Evolutionary conservation across 92 coral and sea anemone genomes (phyloP), one percentile per base, ranked within the genome.

Genomic region (Metridium senile): DNA sequence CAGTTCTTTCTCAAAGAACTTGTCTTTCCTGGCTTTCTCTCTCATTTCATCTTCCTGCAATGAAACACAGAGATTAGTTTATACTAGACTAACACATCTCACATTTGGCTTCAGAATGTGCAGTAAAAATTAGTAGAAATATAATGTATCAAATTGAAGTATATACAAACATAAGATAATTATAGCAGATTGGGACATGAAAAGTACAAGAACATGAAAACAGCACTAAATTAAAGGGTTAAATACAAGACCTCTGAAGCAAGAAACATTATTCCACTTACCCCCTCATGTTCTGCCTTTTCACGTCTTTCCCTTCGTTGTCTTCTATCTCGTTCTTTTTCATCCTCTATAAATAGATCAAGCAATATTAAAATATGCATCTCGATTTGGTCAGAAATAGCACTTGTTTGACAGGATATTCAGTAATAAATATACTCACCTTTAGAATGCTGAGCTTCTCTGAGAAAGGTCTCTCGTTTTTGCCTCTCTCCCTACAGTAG

Each of bases 401-500:
- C 49, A 39, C 49, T 39, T 39, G 49, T 39, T 13, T 39, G 13
- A 4, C 13, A 39, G 49, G 13, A 4, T 13, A 39, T 6, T 39
- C 49, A 39, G 6, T 39, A 4, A 39, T 39, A 39, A 39, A 6
- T 39, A 13, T 39, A 39, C 49, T 4, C 27, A 94, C 98, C 98
- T 87, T 97, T 92, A 3, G 97, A 85, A 45, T 87, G 87, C 26
- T 89, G 97, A 31, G 98, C 98, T 59, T 92, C 97, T 77, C 93
- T 87, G 35, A 91, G 80, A 78, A 94, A 94, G 47, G 82, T 81
- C 68, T 94, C 98, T 59, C 98, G 81, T 74, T 74, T 82, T 84
- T 91, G 90, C 20, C 98, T 90, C 23, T 94, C 98, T 68, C 87
- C 98, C 98, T 94, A 68, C 18, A 79, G 66, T 54, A 70, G 34